Evolutionary conservation across 2,113 vertebrate species (phyloP).

Genomic region (Cariama cristata): DNA sequence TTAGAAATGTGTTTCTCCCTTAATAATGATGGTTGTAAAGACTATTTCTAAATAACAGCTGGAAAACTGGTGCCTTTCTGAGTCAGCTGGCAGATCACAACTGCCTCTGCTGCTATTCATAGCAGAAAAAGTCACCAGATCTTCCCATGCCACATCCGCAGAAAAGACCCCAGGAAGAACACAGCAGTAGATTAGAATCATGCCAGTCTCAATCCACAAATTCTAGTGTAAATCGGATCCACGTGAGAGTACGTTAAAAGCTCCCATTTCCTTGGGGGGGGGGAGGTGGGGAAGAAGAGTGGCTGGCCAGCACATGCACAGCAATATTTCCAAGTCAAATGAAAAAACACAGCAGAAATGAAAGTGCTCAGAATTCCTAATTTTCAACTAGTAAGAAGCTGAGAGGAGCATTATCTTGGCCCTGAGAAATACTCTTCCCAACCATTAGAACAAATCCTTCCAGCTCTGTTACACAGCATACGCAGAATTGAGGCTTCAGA

Average conservation of each 20-base stretch:
- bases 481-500: neutral
- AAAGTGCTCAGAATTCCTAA: neutral
- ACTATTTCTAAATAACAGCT: neutral
- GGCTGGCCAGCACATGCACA: neutral
- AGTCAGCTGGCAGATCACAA: neutral
- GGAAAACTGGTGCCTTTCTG: neutral
- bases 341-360: neutral
- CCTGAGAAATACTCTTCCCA: neutral
- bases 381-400: neutral
- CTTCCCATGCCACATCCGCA: neutral
- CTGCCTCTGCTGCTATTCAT: neutral
- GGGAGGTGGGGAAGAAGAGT: neutral
- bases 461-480: neutral
- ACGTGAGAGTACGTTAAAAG: neutral
- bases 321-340: neutral
- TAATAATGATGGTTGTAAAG: neutral
- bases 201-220: neutral
- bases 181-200: neutral
- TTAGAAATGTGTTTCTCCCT: neutral
- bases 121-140: neutral
- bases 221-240: neutral
- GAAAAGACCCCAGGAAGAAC: neutral
- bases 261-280: neutral
- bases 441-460: neutral
- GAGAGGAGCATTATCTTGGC: neutral